phyloP scores from a whole-genome alignment of 2,113 vertebrate species.

The Ginglymostoma cirratum region DNA sequence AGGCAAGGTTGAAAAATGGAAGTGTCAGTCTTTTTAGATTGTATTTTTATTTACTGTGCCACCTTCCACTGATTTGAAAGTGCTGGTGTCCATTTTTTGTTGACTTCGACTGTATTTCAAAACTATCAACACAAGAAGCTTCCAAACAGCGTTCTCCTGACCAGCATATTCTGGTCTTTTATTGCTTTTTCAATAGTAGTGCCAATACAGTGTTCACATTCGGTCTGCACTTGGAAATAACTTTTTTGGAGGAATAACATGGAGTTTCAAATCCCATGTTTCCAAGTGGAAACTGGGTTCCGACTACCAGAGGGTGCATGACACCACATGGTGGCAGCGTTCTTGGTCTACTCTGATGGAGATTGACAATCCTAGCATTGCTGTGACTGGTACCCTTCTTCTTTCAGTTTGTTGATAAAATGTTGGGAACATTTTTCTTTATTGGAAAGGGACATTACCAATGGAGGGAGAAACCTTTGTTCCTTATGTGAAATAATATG shows the following conservation, averaged over 20 bases:
- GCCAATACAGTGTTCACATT: neutral
- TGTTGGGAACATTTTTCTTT: neutral
- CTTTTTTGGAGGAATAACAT: neutral
- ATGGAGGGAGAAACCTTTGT: neutral
- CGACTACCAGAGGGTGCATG: neutral
- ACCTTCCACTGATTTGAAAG: conserved; percentile 38
- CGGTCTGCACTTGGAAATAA: neutral
- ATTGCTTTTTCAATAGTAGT: neutral
- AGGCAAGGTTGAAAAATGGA: conserved; percentile 38
- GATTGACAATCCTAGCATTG: neutral
- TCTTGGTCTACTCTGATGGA: neutral
- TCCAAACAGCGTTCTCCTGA: neutral
- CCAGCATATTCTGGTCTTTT: conserved; percentile 19
- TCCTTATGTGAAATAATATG: neutral
- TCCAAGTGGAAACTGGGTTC: neutral
- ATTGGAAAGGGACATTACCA: neutral
- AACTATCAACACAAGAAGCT: conserved; percentile 31
- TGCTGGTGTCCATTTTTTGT: conserved; percentile 33
- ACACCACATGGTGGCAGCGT: neutral
- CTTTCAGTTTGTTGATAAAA: neutral
- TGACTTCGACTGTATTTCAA: conserved; percentile 33
- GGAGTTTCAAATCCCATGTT: neutral
- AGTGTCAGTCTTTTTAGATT: conserved; percentile 38
- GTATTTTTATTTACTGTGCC: conserved; percentile 37
- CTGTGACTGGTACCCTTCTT: too few species aligned